Percentiles rank a stretch among this genome's conserved stretches.
phyloP scores from a whole-genome alignment of 2,113 vertebrate genomes.

The Oxyruncus cristatus region DNA sequence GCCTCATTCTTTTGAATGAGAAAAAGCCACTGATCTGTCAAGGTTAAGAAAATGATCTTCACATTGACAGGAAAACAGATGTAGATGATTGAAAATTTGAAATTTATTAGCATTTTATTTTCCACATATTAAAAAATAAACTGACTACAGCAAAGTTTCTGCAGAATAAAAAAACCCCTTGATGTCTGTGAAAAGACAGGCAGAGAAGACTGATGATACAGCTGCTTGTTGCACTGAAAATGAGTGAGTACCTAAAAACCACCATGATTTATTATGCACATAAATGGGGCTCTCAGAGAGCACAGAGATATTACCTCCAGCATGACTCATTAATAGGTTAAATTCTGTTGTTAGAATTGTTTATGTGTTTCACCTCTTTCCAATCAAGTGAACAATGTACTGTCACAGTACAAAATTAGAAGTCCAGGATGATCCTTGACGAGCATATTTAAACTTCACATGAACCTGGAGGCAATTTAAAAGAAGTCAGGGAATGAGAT shows the following conservation, averaged over 20 bases:
- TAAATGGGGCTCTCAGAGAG: not conserved
- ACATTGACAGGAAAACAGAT: not conserved
- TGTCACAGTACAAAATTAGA: not conserved
- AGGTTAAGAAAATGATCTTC: not conserved
- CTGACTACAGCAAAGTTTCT: not conserved
- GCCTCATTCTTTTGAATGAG: not conserved
- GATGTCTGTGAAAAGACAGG: not conserved
- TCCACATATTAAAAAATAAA: not conserved
- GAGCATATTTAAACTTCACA: not conserved
- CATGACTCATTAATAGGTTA: conserved; percentile 19
- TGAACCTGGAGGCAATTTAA: not conserved
- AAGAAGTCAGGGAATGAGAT: not conserved
- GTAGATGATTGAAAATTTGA: not conserved
- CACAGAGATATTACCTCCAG: not conserved
- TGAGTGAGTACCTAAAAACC: not conserved
- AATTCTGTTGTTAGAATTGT: conserved; percentile 8
- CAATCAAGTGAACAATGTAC: not conserved
- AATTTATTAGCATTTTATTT: not conserved
- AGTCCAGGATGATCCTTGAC: not conserved
- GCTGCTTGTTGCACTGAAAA: not conserved
- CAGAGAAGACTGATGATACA: not conserved
- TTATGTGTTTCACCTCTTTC: conserved; percentile 37
- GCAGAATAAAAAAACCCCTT: not conserved
- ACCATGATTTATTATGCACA: not conserved
- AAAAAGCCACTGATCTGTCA: not conserved